Evolutionary conservation across 2,113 vertebrate genomes (phyloP).

Genomic region (Grammomys surdaster): DNA sequence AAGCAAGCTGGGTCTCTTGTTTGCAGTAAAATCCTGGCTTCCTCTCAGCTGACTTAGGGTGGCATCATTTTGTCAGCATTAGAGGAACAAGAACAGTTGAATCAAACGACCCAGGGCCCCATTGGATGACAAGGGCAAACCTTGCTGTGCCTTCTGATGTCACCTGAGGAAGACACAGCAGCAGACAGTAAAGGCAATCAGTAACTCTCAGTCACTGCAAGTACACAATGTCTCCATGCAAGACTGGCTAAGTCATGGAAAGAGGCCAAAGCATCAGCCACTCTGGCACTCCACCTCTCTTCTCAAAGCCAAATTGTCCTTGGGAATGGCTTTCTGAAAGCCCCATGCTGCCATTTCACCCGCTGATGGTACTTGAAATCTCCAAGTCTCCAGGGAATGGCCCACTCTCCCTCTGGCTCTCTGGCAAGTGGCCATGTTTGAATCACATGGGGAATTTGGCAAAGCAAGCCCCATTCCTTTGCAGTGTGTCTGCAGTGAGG

Average conservation of each 20-base stretch:
- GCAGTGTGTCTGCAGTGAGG: conserved; percentile 61
- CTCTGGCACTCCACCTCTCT: not conserved
- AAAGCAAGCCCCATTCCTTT: conserved; percentile 53
- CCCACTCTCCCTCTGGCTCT: conserved; percentile 43
- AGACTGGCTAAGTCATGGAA: not conserved
- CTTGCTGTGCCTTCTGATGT: conserved; percentile 48
- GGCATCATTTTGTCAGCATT: conserved; percentile 58
- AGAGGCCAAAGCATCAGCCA: not conserved
- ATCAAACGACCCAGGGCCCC: conserved; percentile 53
- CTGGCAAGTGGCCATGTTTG: conserved; percentile 62
- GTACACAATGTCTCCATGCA: conserved; percentile 58
- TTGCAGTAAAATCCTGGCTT: conserved; percentile 77
- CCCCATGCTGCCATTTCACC: not conserved
- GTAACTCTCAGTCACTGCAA: conserved; percentile 43
- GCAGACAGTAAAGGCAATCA: conserved; percentile 72
- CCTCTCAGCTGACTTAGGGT: conserved; percentile 75
- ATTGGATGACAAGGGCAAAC: not conserved
- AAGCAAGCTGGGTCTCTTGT: conserved; percentile 68
- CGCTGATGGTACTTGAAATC: not conserved
- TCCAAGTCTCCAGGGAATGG: conserved; percentile 47
- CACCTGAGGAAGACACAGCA: conserved; percentile 61
- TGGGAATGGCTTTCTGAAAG: not conserved
- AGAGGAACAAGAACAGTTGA: conserved; percentile 34
- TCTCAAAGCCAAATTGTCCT: not conserved
- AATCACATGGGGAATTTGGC: conserved; percentile 73